Base-by-base conservation (phyloP, 2,888 invertebrate species). In the Apamea crenata region DNA sequence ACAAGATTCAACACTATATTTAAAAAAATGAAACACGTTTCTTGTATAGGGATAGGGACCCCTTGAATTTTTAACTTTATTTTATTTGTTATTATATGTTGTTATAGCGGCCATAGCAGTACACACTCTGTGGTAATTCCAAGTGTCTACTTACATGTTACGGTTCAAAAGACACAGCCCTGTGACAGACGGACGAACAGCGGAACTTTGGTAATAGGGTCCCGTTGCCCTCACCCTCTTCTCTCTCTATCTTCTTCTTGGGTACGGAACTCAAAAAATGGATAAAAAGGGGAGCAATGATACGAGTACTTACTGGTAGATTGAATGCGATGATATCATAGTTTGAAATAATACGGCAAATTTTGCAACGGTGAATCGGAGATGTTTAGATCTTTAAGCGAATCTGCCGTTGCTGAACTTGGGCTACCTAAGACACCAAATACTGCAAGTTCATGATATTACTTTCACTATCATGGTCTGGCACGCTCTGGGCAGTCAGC, bases 231-330 rank as follows among this genome's bases (percentile, higher is more conserved):
- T 56, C n/a, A 16, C n/a, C 6, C 4, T n/a, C 6, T 40, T 7
- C 40, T 40, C 40, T 7, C 40, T 40, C 40, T 40, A 40, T 40
- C 40, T 40, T 40, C 40, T 7, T 40, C 40, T n/a, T n/a, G 25
- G 14, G 25, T 40, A 36, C 66, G 36, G 7, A 36, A 66, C 36
- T 25, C 25, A 71, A 61, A 71, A 53, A 44, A 0, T 29, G 2
- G 0, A 47, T 61, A 67, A 47, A 74, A 74, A 67, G 71, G 7
- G 29, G 32, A 84, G 40, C 80, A 78, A 69, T 72, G 63, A 59
- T 59, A n/a, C n/a, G n/a, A n/a, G n/a, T n/a, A 59, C 61, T 73
- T 72, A 59, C 53, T 59, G 36, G 65, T 32, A 29, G 44, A 74
- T 75, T 40, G 47, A n/a, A 21, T 59, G 44, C 63, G 16, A 8